phyloP scores from a whole-genome alignment of 2,888 invertebrate genomes.

The Polyploca ridens region DNA sequence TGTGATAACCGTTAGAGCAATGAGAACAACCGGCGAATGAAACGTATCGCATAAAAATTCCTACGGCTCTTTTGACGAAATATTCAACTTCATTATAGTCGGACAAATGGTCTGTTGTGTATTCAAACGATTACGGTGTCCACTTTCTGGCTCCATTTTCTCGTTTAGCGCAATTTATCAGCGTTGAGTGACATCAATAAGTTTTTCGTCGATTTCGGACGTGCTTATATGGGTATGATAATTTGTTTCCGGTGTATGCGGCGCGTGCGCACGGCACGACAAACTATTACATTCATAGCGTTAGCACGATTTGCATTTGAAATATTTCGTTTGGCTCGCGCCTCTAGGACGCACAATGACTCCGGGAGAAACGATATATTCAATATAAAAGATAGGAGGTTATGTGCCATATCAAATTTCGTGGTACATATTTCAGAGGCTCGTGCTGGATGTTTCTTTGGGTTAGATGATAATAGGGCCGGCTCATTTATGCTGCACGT shows the following conservation, averaged over 20 bases:
- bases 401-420: slow-evolving; percentile 80
- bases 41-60: slow-evolving; percentile 53
- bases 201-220: slow-evolving; percentile 77
- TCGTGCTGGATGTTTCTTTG: slow-evolving; percentile 71
- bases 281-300: slow-evolving; percentile 82
- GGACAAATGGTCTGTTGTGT: slow-evolving; percentile 46
- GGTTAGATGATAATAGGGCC: slow-evolving; percentile 64
- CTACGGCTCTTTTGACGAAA: slow-evolving; percentile 45
- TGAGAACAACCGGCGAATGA: slow-evolving; percentile 46
- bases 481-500: slow-evolving; percentile 71
- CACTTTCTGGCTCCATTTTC: slow-evolving; percentile 66
- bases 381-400: slow-evolving; percentile 60
- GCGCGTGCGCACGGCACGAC: slow-evolving; percentile 82
- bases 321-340: slow-evolving; percentile 79
- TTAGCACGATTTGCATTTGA: slow-evolving; percentile 84
- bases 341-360: slow-evolving; percentile 73
- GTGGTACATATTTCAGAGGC: slow-evolving; percentile 80
- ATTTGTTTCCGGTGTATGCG: slow-evolving; percentile 82
- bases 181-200: slow-evolving; percentile 76
- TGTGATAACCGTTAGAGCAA: slow-evolving; percentile 57
- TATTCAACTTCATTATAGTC: slow-evolving; percentile 47
- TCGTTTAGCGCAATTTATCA: slow-evolving; percentile 79
- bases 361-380: slow-evolving; percentile 64
- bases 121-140: slow-evolving; percentile 55
- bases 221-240: slow-evolving; percentile 83